Conservation (phyloP, 2,797 vertebrate genomes). For the Anisognathus igniventris region DNA sequence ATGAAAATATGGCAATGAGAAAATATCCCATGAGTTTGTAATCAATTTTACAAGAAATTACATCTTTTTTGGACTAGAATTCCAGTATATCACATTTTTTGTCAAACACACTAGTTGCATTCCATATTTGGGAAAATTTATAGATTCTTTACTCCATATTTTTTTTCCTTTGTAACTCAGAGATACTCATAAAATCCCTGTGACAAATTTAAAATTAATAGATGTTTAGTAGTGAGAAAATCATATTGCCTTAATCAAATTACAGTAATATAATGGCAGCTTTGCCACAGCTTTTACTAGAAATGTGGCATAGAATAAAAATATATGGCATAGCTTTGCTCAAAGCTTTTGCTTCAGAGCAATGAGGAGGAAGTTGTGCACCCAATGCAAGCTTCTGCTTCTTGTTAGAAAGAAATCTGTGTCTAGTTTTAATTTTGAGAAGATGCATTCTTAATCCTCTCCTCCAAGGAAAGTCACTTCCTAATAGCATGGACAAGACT, state of each 20-base stretch:
- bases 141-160: neutral
- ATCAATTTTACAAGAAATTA: neutral
- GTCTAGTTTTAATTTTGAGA: conserved; percentile 8
- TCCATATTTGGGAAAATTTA: neutral
- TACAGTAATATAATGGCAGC: neutral
- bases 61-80: neutral
- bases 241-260: neutral
- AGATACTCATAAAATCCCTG: neutral
- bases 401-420: neutral
- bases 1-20: neutral
- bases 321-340: neutral
- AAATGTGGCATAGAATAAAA: neutral
- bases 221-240: neutral
- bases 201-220: neutral
- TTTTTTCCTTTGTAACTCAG: neutral
- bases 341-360: neutral
- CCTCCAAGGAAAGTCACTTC: conserved; percentile 34
- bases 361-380: neutral
- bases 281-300: neutral
- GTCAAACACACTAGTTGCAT: neutral
- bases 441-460: conserved; percentile 15
- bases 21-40: neutral
- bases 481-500: neutral
- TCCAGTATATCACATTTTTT: neutral
- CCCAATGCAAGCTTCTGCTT: neutral